Percentiles rank a stretch among this genome's conserved stretches.
These are phyloP conservation scores for Disparrhopalites patrizii DNA, from an alignment of 2,888 invertebrate genomes.

Conservation along the genomic window DNA sequence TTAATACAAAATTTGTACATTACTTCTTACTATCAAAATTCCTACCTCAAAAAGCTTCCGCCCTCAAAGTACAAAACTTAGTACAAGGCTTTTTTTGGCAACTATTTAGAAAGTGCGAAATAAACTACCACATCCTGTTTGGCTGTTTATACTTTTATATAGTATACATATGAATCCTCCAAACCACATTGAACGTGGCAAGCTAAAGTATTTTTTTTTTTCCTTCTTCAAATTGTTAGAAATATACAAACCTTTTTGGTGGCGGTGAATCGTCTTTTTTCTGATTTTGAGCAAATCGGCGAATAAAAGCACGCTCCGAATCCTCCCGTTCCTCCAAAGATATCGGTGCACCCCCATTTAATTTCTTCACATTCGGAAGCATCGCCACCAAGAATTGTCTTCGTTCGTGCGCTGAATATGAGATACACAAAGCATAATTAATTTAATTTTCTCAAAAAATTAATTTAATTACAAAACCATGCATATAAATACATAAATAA, in stretches of 20 bases:
- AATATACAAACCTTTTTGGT: constrained; percentile 17
- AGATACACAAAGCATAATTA: too few relatives aligned
- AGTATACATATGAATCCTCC: too few relatives aligned
- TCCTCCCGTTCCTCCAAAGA: constrained; percentile 81
- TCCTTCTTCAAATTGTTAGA: background rate
- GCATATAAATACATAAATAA: too few relatives aligned
- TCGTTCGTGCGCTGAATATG: constrained; percentile 71
- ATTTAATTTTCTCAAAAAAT: background rate
- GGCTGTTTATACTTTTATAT: too few relatives aligned
- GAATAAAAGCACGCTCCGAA: constrained; percentile 87
- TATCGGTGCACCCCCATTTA: constrained; percentile 86
- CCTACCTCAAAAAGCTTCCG: too few relatives aligned
- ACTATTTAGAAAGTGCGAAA: background rate
- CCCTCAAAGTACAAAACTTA: too few relatives aligned
- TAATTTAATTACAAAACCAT: background rate
- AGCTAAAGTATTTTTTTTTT: background rate
- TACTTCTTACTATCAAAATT: too few relatives aligned
- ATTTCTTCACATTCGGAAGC: constrained; percentile 74
- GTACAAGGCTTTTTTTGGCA: too few relatives aligned
- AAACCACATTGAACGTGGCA: too few relatives aligned
- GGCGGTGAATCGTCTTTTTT: constrained; percentile 57
- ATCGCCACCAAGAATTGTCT: constrained; percentile 82
- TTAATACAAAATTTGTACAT: too few relatives aligned
- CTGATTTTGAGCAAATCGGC: constrained; percentile 79
- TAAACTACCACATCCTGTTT: background rate